These are phyloP conservation scores for Sebastes matsubarae DNA, from an alignment of 2,797 vertebrate genomes.

Conservation along the genomic window DNA sequence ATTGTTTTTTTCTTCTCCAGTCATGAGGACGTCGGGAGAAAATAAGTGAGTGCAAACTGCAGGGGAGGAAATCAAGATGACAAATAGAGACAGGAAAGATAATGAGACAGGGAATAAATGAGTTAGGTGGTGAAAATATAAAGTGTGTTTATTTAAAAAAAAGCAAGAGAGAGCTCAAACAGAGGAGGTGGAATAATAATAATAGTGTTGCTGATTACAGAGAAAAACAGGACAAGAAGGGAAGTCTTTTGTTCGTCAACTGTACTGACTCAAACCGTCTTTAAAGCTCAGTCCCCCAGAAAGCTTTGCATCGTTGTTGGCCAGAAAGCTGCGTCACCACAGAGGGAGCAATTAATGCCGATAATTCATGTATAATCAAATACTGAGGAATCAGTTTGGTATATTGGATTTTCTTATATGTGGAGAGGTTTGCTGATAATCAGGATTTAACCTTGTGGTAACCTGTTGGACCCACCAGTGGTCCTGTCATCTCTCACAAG, in stretches of 20 bases:
- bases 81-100: background rate
- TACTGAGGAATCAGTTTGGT: background rate
- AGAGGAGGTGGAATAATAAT: background rate
- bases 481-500: too few relatives aligned
- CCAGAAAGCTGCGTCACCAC: too few relatives aligned
- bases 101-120: background rate
- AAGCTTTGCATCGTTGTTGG: background rate
- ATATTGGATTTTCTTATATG: background rate
- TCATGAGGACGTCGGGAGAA: background rate
- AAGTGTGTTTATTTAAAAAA: background rate
- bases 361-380: background rate
- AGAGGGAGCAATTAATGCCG: too few relatives aligned
- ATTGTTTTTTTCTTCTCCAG: background rate
- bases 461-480: background rate
- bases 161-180: background rate
- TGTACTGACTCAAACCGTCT: background rate
- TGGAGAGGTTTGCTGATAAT: background rate
- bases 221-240: background rate
- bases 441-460: background rate
- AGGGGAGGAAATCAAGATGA: conserved; percentile 8
- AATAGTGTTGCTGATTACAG: background rate
- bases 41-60: background rate
- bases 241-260: background rate
- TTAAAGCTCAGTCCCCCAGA: background rate
- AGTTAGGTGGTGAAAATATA: background rate